phyloP scores from a whole-genome alignment of 2,888 invertebrate genomes.

The Trimorus sp. region DNA sequence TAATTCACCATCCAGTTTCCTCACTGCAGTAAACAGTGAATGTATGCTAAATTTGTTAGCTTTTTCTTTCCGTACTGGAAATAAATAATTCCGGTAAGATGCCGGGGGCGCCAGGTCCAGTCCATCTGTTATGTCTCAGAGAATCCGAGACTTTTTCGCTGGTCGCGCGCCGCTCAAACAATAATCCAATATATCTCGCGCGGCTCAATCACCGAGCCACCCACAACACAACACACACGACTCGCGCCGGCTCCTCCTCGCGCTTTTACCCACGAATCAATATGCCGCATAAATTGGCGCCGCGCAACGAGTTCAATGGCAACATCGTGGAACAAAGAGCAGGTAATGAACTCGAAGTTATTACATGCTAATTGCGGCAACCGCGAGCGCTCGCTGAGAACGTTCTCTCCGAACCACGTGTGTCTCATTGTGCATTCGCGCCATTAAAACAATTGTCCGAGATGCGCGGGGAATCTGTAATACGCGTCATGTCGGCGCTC shows the following conservation, averaged over 20 bases:
- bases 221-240: conserved; percentile 39
- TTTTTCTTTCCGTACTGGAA: too few species aligned
- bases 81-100: conserved; percentile 21
- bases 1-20: too few species aligned
- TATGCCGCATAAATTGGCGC: conserved; percentile 62
- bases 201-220: conserved; percentile 42
- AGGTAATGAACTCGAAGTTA: conserved; percentile 70
- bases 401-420: conserved; percentile 61
- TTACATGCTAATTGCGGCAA: conserved; percentile 70
- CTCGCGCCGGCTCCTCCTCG: conserved; percentile 26
- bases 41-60: too few species aligned
- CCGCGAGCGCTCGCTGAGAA: conserved; percentile 67
- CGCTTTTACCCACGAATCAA: conserved; percentile 57
- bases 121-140: conserved; percentile 22
- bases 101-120: conserved; percentile 23
- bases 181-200: conserved; percentile 51
- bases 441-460: conserved; percentile 57
- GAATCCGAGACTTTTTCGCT: conserved; percentile 8
- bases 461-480: conserved; percentile 58
- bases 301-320: conserved; percentile 63
- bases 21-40: too few species aligned
- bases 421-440: conserved; percentile 63
- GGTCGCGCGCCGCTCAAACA: conserved; percentile 19
- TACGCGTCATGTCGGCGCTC: conserved; percentile 54
- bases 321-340: conserved; percentile 68